Conservation (phyloP, 2,797 vertebrate genomes). For the Pelochelys cantorii region DNA sequence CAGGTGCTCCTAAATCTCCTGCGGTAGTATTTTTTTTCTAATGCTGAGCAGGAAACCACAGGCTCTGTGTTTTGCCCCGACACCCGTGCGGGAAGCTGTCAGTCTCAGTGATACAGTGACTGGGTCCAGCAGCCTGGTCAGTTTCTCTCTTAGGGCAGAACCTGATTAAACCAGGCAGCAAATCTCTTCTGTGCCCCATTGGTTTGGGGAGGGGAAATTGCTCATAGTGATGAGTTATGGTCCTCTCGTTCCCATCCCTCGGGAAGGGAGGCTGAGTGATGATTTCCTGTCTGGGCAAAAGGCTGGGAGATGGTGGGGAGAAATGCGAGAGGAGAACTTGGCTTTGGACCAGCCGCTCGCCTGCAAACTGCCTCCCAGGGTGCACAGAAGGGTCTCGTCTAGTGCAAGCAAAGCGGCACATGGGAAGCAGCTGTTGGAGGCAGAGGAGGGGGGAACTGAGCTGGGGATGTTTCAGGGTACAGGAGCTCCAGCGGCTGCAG, state of each 20-base stretch:
- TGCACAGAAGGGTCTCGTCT: too few species aligned
- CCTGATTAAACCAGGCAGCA: neutral
- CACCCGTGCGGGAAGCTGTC: neutral
- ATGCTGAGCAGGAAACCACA: neutral
- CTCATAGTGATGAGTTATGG: neutral
- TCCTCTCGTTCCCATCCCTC: neutral
- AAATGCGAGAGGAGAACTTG: neutral
- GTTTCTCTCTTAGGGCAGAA: neutral
- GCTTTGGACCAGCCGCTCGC: neutral
- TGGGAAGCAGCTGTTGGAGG: neutral
- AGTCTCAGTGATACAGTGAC: neutral
- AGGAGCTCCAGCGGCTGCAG: too few species aligned
- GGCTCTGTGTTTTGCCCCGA: neutral
- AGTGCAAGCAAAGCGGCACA: neutral
- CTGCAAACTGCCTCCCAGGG: neutral
- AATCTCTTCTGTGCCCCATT: neutral
- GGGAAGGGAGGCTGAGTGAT: neutral
- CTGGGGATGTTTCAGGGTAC: neutral
- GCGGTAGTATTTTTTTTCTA: neutral
- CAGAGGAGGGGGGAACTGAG: neutral
- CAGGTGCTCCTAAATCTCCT: neutral
- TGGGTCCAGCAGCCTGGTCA: neutral
- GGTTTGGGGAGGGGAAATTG: neutral
- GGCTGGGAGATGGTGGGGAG: neutral
- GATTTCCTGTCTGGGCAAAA: neutral